Percentiles rank a stretch among this genome's conserved stretches.
These are phyloP conservation scores for Clamator glandarius DNA, from an alignment of 2,797 vertebrate species.

Conservation along the genomic window DNA sequence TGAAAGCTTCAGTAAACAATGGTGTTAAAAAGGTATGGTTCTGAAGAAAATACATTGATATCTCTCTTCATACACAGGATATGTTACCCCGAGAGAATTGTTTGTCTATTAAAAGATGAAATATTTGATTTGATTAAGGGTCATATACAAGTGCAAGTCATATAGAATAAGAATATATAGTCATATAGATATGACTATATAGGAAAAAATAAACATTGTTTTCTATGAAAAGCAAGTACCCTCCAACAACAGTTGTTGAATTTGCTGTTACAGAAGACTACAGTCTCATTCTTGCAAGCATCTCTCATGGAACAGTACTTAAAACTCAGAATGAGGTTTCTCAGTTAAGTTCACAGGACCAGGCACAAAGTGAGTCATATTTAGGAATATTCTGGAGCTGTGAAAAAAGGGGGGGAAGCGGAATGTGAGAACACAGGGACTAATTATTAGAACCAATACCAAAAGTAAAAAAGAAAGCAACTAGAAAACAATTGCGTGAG, in stretches of 20 bases:
- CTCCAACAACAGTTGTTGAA: neutral
- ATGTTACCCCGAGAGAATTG: neutral
- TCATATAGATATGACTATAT: too few relatives aligned
- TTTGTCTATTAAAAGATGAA: neutral
- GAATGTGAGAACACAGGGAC: neutral
- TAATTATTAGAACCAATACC: neutral
- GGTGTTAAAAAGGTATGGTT: too few relatives aligned
- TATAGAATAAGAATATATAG: neutral
- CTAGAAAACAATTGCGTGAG: neutral
- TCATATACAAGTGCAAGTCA: neutral
- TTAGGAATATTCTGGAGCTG: neutral
- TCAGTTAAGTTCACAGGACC: neutral
- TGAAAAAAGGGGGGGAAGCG: too few relatives aligned
- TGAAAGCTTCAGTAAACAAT: too few relatives aligned
- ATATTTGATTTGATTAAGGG: neutral
- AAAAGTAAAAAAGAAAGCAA: neutral
- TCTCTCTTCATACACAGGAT: neutral
- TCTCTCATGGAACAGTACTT: neutral
- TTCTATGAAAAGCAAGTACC: neutral
- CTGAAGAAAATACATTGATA: too few relatives aligned
- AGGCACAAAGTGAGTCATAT: neutral
- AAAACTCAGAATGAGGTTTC: neutral
- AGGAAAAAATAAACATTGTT: neutral
- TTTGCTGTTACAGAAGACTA: neutral
- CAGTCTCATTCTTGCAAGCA: neutral